Conservation (phyloP, 2,888 invertebrate species). For the Hypena proboscidalis region DNA sequence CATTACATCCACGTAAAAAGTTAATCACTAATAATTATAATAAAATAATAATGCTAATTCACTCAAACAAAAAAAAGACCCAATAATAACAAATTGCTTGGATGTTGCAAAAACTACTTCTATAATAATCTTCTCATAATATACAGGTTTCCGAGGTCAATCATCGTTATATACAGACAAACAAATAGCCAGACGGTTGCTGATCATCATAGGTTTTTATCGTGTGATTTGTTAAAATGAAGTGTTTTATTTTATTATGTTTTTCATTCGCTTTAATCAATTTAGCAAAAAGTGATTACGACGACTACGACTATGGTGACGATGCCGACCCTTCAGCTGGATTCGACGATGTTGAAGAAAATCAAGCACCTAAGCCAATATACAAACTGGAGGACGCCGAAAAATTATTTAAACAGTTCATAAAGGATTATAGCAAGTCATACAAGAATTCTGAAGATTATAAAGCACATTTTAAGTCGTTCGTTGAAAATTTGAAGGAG, state of each 20-base stretch:
- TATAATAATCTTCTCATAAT: slow-evolving; percentile 3
- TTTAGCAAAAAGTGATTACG: slow-evolving; percentile 20
- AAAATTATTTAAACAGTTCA: slow-evolving; percentile 55
- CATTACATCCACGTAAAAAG: no score
- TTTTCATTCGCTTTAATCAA: slow-evolving; percentile 30
- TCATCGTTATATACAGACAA: slow-evolving; percentile 22
- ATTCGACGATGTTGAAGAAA: slow-evolving; percentile 20
- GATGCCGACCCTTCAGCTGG: slow-evolving; percentile 8
- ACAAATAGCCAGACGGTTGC: slow-evolving; percentile 38
- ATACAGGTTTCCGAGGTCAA: slow-evolving; percentile 49
- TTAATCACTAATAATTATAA: no score
- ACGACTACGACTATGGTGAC: slow-evolving; percentile 19
- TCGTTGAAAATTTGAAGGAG: slow-evolving; percentile 57
- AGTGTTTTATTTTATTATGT: slow-evolving; percentile 30
- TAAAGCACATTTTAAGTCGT: slow-evolving; percentile 53
- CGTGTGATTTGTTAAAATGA: slow-evolving; percentile 45
- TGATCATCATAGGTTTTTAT: slow-evolving; percentile 21
- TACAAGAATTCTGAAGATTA: slow-evolving; percentile 56
- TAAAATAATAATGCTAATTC: no score
- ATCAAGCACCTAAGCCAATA: slow-evolving; percentile 40
- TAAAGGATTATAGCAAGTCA: slow-evolving; percentile 53
- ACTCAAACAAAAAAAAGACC: no score
- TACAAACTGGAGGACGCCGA: slow-evolving; percentile 63
- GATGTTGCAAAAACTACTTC: slow-evolving; percentile 26
- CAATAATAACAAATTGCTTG: neutral